A percentile compares a stretch with the other conserved stretches of the same genome.
Conservation (phyloP, 1,140 invertebrate species). For the Oncopeltus fasciatus region DNA sequence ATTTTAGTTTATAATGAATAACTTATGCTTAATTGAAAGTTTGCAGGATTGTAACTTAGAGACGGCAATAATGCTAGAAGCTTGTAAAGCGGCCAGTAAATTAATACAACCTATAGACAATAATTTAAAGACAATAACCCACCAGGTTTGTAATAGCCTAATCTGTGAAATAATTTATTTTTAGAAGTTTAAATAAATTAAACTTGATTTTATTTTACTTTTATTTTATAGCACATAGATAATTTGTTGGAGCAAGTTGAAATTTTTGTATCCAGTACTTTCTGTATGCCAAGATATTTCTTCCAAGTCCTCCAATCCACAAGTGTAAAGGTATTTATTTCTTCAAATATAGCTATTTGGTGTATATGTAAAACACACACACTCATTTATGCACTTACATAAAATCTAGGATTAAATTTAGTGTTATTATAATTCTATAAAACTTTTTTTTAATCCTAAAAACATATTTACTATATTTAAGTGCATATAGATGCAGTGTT, state of each 20-base stretch:
- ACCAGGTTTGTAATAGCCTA: conserved; percentile 21
- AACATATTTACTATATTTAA: no score
- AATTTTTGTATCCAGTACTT: conserved; percentile 45
- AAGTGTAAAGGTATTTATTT: conserved; percentile 31
- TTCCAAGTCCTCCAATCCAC: conserved; percentile 79
- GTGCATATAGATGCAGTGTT: no score
- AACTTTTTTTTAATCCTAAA: no score
- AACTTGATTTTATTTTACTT: neutral
- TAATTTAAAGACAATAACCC: conserved; percentile 23
- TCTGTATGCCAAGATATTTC: conserved; percentile 69
- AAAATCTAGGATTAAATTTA: no score
- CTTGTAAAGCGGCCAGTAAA: conserved; percentile 35
- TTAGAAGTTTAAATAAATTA: neutral
- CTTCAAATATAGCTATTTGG: neutral
- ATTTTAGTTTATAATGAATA: neutral
- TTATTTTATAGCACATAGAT: conserved; percentile 45
- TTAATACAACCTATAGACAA: conserved; percentile 29
- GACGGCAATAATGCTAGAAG: conserved; percentile 36
- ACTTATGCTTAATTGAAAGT: no score
- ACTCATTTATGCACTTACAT: no score
- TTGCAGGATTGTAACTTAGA: conserved; percentile 32
- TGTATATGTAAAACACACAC: no score
- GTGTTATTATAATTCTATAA: no score
- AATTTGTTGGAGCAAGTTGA: conserved; percentile 49
- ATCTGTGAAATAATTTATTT: neutral